Conservation (phyloP, 2,113 vertebrate genomes). For the Reinhardtius hippoglossoides region DNA sequence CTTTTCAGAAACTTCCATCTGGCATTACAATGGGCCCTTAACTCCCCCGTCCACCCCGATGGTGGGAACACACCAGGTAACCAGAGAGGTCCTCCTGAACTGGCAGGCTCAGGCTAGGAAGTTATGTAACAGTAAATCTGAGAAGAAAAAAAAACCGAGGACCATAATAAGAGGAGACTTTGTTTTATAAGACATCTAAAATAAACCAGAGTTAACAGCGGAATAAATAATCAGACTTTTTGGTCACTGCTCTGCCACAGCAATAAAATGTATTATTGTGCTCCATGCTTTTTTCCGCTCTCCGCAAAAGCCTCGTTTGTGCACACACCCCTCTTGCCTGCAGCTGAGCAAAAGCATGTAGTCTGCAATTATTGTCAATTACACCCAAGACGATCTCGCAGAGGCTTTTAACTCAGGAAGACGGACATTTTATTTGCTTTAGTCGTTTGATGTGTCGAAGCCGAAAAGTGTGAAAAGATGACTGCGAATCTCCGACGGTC, state of each 20-base stretch:
- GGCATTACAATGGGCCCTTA: constrained; percentile 50
- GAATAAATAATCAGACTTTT: constrained; percentile 54
- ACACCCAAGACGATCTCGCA: constrained; percentile 50
- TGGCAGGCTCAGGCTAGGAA: constrained; percentile 10
- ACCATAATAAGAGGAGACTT: constrained; percentile 9
- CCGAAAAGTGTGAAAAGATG: constrained; percentile 42
- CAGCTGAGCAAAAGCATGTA: constrained; percentile 58
- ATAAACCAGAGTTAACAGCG: constrained; percentile 3
- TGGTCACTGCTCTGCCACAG: constrained; percentile 25
- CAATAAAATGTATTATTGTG: constrained; percentile 42
- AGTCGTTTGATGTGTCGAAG: constrained; percentile 38
- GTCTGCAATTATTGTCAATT: constrained; percentile 75
- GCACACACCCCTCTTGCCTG: constrained; percentile 60
- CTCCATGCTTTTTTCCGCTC: constrained; percentile 37
- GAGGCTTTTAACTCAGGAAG: constrained; percentile 40
- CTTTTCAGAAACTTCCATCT: constrained; percentile 73
- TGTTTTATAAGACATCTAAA: constrained; percentile 8
- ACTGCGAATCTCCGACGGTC: not conserved
- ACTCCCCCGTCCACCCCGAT: not conserved
- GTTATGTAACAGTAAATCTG: constrained; percentile 19
- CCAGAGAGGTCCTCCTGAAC: constrained; percentile 40
- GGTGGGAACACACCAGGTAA: constrained; percentile 37
- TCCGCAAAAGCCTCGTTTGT: constrained; percentile 45
- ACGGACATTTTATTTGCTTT: constrained; percentile 47
- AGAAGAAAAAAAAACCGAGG: not conserved